Evolutionary conservation across 2,888 invertebrate genomes (phyloP).

Genomic region (Folsomia candida): DNA sequence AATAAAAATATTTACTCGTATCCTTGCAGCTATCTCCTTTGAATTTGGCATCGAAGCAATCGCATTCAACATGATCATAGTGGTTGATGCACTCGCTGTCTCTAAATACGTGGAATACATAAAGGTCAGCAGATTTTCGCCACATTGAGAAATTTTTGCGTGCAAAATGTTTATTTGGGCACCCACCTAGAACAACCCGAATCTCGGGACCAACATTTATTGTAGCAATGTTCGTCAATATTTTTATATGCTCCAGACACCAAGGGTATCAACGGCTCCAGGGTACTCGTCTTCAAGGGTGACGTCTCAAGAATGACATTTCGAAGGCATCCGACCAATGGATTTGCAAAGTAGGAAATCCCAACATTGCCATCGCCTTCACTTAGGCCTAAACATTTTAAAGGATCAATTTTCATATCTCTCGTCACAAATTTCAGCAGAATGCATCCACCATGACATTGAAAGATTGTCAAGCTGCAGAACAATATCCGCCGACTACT

Average conservation of each 20-base stretch:
- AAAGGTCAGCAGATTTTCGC: too few species aligned
- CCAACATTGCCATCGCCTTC: conserved; percentile 84
- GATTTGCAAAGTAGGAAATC: conserved; percentile 87
- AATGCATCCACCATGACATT: neutral
- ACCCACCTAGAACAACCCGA: conserved; percentile 68
- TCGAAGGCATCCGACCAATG: conserved; percentile 86
- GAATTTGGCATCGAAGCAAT: conserved; percentile 87
- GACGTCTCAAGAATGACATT: conserved; percentile 64
- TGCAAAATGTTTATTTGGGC: too few species aligned
- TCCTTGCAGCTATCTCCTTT: conserved; percentile 90
- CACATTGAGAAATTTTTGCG: too few species aligned
- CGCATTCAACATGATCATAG: conserved; percentile 83
- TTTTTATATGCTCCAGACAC: conserved; percentile 86
- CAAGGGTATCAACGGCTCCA: conserved; percentile 75
- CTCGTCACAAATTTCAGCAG: neutral
- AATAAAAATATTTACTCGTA: conserved; percentile 68
- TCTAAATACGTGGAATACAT: too few species aligned
- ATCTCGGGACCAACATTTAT: conserved; percentile 59
- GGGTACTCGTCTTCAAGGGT: conserved; percentile 60
- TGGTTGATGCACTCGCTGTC: conserved; percentile 88
- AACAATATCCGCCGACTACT: neutral
- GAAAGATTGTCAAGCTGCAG: neutral
- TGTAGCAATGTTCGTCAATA: conserved; percentile 81
- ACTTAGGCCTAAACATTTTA: conserved; percentile 65
- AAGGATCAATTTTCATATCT: neutral